Evolutionary conservation across 2,888 invertebrate species (phyloP), one percentile per base, ranked within the genome.

Genomic region (Tetragonula carbonaria): DNA sequence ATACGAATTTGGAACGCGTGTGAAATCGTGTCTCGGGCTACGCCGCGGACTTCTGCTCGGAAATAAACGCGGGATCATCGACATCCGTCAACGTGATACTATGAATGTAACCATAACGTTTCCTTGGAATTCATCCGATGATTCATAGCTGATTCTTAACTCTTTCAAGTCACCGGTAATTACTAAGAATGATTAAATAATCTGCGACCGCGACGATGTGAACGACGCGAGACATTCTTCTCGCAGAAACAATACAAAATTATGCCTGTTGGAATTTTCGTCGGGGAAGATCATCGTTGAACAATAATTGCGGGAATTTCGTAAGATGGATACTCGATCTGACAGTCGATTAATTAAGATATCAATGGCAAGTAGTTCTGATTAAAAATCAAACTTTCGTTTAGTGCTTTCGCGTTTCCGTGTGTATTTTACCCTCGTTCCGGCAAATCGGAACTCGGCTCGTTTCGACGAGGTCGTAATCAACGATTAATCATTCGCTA

Each of bases 1-100:
- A 91, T 91, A 86, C 86, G 86, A 91, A 91, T 88, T 83, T 90
- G 87, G 91, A 87, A 84, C 91, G 68, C 76, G 28, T 28, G 28
- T 82, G 86, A 80, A 90, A 85, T 88, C 87, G 84, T 87, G 87
- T 83, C 85, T 82, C 73, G 71, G n/a, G 45, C 82, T 70, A 53
- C 45, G 63, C 73, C 45, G 57, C 67, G 28, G 23, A 23, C 53
- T 81, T 86, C 82, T 74, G 85, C 84, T 83, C 82, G 84, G 90
- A 90, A 75, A 91, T 90, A 90, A 90, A 90, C 82, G 81, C 77
- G 80, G 23, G 75, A 83, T 78, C 82, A 79, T 84, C 82, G 82
- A 78, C 76, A 76, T 77, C 51, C 75, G 73, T 78, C 81, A 50
- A 38, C 74, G 72, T 33, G 14, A 33, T 2, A 53, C 55, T 73